These are phyloP conservation scores for Trissolcus basalis DNA, from an alignment of 1,140 invertebrate species.

Conservation along the genomic window DNA sequence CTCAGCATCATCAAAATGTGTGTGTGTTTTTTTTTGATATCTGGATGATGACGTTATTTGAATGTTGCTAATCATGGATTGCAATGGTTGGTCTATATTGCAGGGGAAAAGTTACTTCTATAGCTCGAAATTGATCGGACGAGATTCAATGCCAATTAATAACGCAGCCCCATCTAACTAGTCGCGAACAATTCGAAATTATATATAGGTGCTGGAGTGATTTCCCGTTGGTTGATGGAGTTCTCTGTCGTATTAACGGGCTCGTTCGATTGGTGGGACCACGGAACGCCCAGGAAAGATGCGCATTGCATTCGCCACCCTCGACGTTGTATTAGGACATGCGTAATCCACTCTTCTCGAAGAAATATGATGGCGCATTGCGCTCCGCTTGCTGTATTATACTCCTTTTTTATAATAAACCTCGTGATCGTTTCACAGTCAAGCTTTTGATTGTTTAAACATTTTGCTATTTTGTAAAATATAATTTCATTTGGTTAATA, in stretches of 20 bases:
- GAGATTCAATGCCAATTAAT: slow-evolving; percentile 49
- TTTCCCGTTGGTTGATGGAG: slow-evolving; percentile 60
- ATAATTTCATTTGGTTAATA: too few relatives aligned
- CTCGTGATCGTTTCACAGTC: slow-evolving; percentile 7
- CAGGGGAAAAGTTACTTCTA: slow-evolving; percentile 41
- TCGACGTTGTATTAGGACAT: slow-evolving; percentile 63
- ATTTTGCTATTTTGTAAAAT: too few relatives aligned
- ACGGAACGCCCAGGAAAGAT: slow-evolving; percentile 75
- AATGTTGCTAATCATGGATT: slow-evolving; percentile 30
- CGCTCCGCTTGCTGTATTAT: slow-evolving; percentile 2
- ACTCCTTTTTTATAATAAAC: slow-evolving; percentile 8
- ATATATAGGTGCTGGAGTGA: slow-evolving; percentile 32
- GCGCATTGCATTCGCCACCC: slow-evolving; percentile 68
- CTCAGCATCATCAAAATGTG: too few relatives aligned
- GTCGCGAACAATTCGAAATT: slow-evolving; percentile 48
- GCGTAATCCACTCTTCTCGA: slow-evolving; percentile 67
- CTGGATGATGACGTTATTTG: slow-evolving; percentile 20
- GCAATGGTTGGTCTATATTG: slow-evolving; percentile 40
- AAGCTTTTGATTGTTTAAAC: slow-evolving; percentile 1
- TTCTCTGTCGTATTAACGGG: slow-evolving; percentile 41
- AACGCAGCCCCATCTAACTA: slow-evolving; percentile 45
- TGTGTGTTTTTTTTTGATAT: too few relatives aligned
- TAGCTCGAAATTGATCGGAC: slow-evolving; percentile 56
- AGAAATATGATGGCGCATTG: slow-evolving; percentile 53
- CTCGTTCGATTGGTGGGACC: slow-evolving; percentile 61